These are phyloP conservation scores for Bombyx mandarina DNA, from an alignment of 1,140 invertebrate genomes.

Conservation along the genomic window DNA sequence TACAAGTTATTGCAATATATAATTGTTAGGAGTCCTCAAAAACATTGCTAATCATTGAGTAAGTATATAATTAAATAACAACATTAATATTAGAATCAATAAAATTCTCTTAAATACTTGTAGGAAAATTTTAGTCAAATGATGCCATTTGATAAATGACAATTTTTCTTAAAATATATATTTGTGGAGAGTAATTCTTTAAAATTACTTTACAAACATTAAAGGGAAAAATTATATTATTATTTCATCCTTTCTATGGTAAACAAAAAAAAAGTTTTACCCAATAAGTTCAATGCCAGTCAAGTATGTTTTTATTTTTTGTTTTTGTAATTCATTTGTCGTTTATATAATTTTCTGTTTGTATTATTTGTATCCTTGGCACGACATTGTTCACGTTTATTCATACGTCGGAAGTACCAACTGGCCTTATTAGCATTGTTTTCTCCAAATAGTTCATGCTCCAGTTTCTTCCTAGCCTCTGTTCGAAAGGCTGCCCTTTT, in stretches of 20 bases:
- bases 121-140: too few relatives aligned
- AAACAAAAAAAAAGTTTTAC: too few relatives aligned
- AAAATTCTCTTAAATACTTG: neutral
- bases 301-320: slow-evolving; percentile 19
- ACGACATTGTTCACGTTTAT: slow-evolving; percentile 51
- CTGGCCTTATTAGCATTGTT: slow-evolving; percentile 36
- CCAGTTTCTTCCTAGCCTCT: slow-evolving; percentile 42
- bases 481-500: slow-evolving; percentile 36
- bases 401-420: slow-evolving; percentile 63
- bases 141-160: too few relatives aligned
- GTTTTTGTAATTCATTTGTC: slow-evolving; percentile 33
- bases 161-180: too few relatives aligned
- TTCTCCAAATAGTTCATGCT: slow-evolving; percentile 43
- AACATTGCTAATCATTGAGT: too few relatives aligned
- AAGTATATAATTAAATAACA: neutral
- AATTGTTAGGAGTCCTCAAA: too few relatives aligned
- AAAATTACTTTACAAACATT: too few relatives aligned
- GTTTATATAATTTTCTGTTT: slow-evolving; percentile 27
- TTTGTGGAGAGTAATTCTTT: too few relatives aligned
- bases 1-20: too few relatives aligned
- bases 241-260: too few relatives aligned
- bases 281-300: too few relatives aligned
- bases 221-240: too few relatives aligned
- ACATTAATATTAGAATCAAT: neutral
- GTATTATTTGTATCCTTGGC: slow-evolving; percentile 33